Evolutionary conservation across 2,888 invertebrate species (phyloP).

Genomic region (Leptinotarsa juncta): DNA sequence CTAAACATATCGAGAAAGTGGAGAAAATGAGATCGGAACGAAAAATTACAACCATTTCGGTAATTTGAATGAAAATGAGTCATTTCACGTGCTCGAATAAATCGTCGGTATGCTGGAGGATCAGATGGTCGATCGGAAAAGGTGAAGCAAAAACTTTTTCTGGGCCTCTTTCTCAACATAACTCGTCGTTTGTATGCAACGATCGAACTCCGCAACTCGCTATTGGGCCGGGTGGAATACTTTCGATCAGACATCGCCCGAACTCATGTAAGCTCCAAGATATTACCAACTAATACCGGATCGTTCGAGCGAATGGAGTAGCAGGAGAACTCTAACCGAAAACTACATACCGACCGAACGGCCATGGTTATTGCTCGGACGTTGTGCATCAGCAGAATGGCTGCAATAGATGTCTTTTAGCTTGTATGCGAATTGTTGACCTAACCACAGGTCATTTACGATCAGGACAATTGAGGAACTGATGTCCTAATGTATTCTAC

Average conservation of each 20-base stretch:
- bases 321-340: slow-evolving; percentile 12
- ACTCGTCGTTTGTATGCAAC: slow-evolving; percentile 57
- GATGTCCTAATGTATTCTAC: neutral
- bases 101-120: slow-evolving; percentile 22
- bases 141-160: slow-evolving; percentile 20
- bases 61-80: slow-evolving; percentile 21
- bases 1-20: slow-evolving; percentile 15
- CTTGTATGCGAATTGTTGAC: neutral
- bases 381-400: slow-evolving; percentile 10
- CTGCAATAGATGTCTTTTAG: neutral
- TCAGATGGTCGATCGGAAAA: slow-evolving; percentile 11
- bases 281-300: slow-evolving; percentile 51
- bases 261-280: slow-evolving; percentile 51
- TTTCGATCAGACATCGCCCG: slow-evolving; percentile 55
- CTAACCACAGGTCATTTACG: neutral
- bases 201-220: slow-evolving; percentile 50
- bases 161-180: slow-evolving; percentile 39
- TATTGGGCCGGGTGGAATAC: slow-evolving; percentile 56
- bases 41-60: slow-evolving; percentile 11
- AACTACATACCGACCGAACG: slow-evolving; percentile 9
- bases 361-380: slow-evolving; percentile 14
- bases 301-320: slow-evolving; percentile 22
- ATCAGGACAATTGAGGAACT: neutral
- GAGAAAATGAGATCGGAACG: slow-evolving; percentile 7
- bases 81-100: slow-evolving; percentile 15